These are phyloP conservation scores for Phania funesta DNA, from an alignment of 2,888 invertebrate species.

Conservation along the genomic window DNA sequence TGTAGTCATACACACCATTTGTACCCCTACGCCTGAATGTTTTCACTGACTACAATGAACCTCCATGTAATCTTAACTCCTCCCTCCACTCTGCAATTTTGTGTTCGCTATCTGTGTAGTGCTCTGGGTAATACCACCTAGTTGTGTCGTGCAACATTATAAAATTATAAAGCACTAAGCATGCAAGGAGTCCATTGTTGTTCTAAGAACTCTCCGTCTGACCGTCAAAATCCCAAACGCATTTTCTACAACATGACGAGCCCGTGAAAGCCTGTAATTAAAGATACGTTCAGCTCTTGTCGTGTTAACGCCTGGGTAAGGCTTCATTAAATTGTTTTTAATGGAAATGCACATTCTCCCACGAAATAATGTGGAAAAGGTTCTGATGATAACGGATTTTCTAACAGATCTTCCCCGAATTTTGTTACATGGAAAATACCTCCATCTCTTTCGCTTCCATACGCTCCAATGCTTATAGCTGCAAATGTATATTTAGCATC, in stretches of 20 bases:
- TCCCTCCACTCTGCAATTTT: conserved; percentile 12
- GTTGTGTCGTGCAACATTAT: conserved; percentile 7
- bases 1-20: not conserved
- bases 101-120: conserved; percentile 13
- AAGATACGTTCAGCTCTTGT: not conserved
- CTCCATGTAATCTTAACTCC: not conserved
- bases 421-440: conserved; percentile 24
- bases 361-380: not conserved
- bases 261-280: not conserved
- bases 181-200: conserved; percentile 11
- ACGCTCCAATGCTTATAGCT: not conserved
- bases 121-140: conserved; percentile 10
- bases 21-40: not conserved
- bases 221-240: not conserved
- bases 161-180: conserved; percentile 1
- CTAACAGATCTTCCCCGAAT: conserved; percentile 30
- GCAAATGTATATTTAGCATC: conserved; percentile 10
- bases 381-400: not conserved
- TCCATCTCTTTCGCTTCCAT: not conserved
- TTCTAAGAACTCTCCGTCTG: not conserved
- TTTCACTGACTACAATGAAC: not conserved
- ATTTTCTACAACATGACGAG: too few species aligned
- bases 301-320: not conserved
- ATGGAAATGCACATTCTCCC: not conserved
- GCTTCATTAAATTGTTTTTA: not conserved